Evolutionary conservation across 2,113 vertebrate species (phyloP).

Genomic region (Solea solea): DNA sequence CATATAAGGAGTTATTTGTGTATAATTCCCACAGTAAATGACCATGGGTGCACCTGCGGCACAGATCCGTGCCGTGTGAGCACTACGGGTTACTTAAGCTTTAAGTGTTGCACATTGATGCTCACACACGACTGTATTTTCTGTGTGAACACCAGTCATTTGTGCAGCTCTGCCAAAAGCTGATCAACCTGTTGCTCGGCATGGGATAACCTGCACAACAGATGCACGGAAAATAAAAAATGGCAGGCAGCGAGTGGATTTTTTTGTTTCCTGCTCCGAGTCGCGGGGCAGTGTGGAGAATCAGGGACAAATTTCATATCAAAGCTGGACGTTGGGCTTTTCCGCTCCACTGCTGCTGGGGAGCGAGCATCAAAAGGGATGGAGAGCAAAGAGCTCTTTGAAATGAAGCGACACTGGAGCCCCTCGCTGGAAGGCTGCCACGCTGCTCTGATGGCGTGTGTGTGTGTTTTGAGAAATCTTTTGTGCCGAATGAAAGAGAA

Average conservation of each 20-base stretch:
- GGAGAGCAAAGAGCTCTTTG: constrained; percentile 70
- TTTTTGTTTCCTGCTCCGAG: background rate
- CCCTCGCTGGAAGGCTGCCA: constrained; percentile 69
- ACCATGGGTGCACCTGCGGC: too few species aligned
- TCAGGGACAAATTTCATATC: constrained; percentile 63
- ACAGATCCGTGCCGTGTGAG: too few species aligned
- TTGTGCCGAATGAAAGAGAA: constrained; percentile 53
- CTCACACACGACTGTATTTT: too few species aligned
- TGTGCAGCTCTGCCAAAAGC: too few species aligned
- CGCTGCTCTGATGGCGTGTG: constrained; percentile 48
- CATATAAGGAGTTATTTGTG: too few species aligned
- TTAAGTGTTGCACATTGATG: too few species aligned
- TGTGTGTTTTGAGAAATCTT: constrained; percentile 59
- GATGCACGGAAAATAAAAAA: too few species aligned
- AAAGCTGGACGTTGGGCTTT: constrained; percentile 54
- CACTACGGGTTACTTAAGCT: too few species aligned
- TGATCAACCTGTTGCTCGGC: too few species aligned
- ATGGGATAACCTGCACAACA: too few species aligned
- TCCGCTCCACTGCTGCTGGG: constrained; percentile 62
- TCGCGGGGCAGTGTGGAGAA: constrained; percentile 45
- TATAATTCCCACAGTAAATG: too few species aligned
- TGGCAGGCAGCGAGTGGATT: background rate
- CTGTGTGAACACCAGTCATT: too few species aligned
- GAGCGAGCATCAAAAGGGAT: constrained; percentile 67
- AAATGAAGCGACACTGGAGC: constrained; percentile 67